These are phyloP conservation scores for Metacarcinus magister DNA, from an alignment of 2,888 invertebrate species.

Conservation along the genomic window DNA sequence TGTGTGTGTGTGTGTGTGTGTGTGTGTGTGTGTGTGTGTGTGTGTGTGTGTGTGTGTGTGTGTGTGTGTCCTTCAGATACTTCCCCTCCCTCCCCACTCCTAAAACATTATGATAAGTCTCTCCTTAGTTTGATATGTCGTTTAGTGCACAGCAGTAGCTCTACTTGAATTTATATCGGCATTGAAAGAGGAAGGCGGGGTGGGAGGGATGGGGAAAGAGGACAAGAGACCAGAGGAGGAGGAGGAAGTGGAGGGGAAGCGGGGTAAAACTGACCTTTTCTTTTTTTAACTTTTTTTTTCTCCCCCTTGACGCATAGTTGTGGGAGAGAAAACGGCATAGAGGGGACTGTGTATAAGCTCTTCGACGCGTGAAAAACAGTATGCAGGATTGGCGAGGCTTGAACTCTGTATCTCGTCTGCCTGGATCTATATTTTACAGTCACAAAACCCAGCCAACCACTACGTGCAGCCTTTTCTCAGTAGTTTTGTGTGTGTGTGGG, in stretches of 20 bases:
- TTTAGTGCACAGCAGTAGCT: neutral
- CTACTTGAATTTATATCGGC: neutral
- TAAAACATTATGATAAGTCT: neutral
- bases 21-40: neutral
- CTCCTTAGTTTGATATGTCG: neutral
- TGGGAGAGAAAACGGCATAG: neutral
- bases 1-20: neutral
- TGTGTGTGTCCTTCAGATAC: neutral
- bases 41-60: conserved; percentile 12
- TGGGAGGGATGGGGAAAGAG: too few species aligned
- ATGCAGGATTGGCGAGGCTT: conserved; percentile 12
- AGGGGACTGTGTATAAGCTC: conserved; percentile 29
- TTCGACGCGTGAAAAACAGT: conserved; percentile 16
- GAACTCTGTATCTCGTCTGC: neutral
- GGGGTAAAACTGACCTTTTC: neutral
- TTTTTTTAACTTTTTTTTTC: neutral
- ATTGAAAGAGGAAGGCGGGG: neutral
- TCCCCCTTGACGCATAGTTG: conserved; percentile 16
- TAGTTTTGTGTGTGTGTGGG: neutral
- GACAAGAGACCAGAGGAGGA: neutral
- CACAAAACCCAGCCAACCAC: neutral
- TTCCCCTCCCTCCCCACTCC: neutral
- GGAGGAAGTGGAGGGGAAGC: neutral
- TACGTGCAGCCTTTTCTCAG: neutral
- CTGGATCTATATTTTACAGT: conserved; percentile 1